A percentile compares a stretch with the other conserved stretches of the same genome.
phyloP scores from a whole-genome alignment of 2,888 invertebrate genomes.

The Tricholauxania praeusta region DNA sequence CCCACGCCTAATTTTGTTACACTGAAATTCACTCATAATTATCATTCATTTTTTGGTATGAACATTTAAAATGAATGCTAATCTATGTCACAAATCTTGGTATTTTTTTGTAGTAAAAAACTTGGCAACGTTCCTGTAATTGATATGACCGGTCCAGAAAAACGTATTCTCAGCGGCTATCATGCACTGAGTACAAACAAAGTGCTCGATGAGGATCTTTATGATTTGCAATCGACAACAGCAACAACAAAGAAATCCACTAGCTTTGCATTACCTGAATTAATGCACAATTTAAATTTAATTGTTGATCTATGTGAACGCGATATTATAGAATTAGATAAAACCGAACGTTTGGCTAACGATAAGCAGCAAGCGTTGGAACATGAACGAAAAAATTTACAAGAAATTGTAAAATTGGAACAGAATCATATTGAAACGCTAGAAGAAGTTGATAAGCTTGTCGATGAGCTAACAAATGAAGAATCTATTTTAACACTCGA shows the following conservation, averaged over 20 bases:
- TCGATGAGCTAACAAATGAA: conserved; percentile 71
- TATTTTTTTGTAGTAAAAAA: conserved; percentile 69
- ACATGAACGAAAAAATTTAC: conserved; percentile 81
- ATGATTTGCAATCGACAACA: conserved; percentile 73
- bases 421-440: conserved; percentile 79
- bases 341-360: conserved; percentile 79
- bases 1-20: too few species aligned
- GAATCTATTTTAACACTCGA: conserved; percentile 63
- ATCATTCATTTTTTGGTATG: too few species aligned
- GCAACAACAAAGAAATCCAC: conserved; percentile 53
- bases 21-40: too few species aligned
- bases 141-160: conserved; percentile 98
- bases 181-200: conserved; percentile 85
- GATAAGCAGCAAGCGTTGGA: conserved; percentile 84
- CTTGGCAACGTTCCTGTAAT: conserved; percentile 95
- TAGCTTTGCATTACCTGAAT: conserved; percentile 87
- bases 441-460: conserved; percentile 75
- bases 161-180: conserved; percentile 91
- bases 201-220: conserved; percentile 72
- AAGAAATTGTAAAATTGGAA: conserved; percentile 78
- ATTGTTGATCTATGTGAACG: conserved; percentile 95
- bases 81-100: too few species aligned
- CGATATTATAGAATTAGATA: conserved; percentile 90
- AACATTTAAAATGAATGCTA: too few species aligned
- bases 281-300: conserved; percentile 91